Evolutionary conservation across 2,888 invertebrate species (phyloP), one percentile per base, ranked within the genome.

Genomic region (Protophormia terraenovae): DNA sequence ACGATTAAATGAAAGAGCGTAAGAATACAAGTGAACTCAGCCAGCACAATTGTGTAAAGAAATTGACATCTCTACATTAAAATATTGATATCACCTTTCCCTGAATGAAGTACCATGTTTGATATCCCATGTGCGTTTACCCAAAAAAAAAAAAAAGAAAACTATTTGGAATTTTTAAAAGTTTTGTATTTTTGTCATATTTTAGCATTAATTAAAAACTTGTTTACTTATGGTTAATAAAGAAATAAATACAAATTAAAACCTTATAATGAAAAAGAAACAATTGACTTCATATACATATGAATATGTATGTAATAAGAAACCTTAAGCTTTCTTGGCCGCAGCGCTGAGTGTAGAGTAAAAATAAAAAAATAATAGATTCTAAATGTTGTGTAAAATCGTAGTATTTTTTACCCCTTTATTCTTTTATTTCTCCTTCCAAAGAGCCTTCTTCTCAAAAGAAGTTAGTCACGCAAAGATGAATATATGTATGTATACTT

Each of bases 391-490:
- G 60, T 69, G 62, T 58, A 47, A 60, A 45, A 67, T 58, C 16
- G 47, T 58, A 38, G 35, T n/a, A 67, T 29, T 66, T 53, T 69
- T 35, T 22, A 8, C 38, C 14, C 27, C 38, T 12, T 14, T 22
- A 19, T 7, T 47, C 16, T 47, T 73, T 38, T n/a, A 0, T n/a
- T n/a, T n/a, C n/a, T n/a, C n/a, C n/a, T n/a, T 4, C 24, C 62
- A 71, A 41, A 50, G 64, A 64, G 16, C 14, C 64, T 35, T 72
- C 24, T 72, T 72, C 24, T 72, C 79, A 72, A 79, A 79, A 64
- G 75, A 81, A 67, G 32, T 79, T 69, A 75, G 75, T 55, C 45
- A 84, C 64, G 75, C 84, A 79, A 71, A 79, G 62, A 38, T 64
- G 79, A 64, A 62, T 75, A 58, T 38, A 7, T 35, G n/a, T 12